These are phyloP conservation scores for Crossaster papposus DNA, from an alignment of 53 echinoderm and acorn worm genomes.

Conservation along the genomic window DNA sequence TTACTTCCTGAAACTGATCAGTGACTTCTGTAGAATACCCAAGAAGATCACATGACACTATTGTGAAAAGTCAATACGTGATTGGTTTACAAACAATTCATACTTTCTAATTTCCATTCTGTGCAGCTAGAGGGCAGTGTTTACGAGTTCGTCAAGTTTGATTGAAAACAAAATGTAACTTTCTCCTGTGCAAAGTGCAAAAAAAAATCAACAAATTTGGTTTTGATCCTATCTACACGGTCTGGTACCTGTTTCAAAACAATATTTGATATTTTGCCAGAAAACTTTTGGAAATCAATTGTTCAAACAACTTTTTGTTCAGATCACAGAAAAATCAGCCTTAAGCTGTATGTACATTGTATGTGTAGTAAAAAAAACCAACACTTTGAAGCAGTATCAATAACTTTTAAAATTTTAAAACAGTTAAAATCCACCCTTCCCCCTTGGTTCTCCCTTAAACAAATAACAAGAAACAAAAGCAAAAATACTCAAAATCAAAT, in stretches of 20 bases:
- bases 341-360: too few relatives aligned
- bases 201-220: not conserved
- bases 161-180: not conserved
- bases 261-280: not conserved
- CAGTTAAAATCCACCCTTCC: too few relatives aligned
- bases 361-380: too few relatives aligned
- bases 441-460: too few relatives aligned
- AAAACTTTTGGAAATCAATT: too few relatives aligned
- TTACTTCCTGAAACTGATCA: conserved; percentile 16
- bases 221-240: not conserved
- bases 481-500: not conserved
- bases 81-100: not conserved
- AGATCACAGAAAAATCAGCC: too few relatives aligned
- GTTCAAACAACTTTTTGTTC: too few relatives aligned
- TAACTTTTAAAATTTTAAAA: too few relatives aligned
- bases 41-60: not conserved
- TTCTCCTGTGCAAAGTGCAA: not conserved
- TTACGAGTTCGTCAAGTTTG: not conserved
- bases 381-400: too few relatives aligned
- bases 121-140: not conserved
- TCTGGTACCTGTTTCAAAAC: not conserved
- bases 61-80: not conserved
- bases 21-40: not conserved
- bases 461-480: too few relatives aligned
- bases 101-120: not conserved